Percentiles rank a stretch among this genome's conserved stretches.
Conservation (phyloP, 2,113 vertebrate species). For the Burhinus oedicnemus region DNA sequence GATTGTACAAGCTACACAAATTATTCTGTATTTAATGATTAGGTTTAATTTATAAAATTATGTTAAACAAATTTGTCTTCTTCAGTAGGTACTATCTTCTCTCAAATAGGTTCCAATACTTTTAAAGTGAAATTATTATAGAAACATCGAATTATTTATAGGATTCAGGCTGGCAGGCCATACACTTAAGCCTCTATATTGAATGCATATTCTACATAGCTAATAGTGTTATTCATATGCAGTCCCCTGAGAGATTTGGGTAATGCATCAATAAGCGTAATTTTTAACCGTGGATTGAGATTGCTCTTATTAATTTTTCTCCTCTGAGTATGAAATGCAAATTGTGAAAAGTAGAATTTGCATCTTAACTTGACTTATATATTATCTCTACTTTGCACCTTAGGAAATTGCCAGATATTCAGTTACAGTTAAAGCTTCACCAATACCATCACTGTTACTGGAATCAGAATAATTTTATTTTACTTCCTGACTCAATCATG, state of each 20-base stretch:
- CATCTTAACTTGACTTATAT: conserved; percentile 7
- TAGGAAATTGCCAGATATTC: conserved; percentile 8
- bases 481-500: background rate
- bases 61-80: background rate
- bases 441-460: background rate
- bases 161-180: background rate
- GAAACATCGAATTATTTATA: background rate
- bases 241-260: background rate
- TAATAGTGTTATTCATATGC: background rate
- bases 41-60: background rate
- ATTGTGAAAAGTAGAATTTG: conserved; percentile 49
- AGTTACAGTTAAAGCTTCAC: background rate
- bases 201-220: background rate
- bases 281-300: background rate
- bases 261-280: conserved; percentile 28
- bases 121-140: background rate
- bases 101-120: background rate
- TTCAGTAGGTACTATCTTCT: background rate
- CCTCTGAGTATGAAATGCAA: conserved; percentile 34
- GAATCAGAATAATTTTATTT: background rate
- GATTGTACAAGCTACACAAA: background rate
- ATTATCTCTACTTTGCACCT: conserved; percentile 56
- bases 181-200: background rate
- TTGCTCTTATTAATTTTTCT: conserved; percentile 19
- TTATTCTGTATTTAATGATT: background rate